These are phyloP conservation scores for Oopsacas minuta DNA, from an alignment of 37 sponge, comb jelly and placozoan species.

Conservation along the genomic window DNA sequence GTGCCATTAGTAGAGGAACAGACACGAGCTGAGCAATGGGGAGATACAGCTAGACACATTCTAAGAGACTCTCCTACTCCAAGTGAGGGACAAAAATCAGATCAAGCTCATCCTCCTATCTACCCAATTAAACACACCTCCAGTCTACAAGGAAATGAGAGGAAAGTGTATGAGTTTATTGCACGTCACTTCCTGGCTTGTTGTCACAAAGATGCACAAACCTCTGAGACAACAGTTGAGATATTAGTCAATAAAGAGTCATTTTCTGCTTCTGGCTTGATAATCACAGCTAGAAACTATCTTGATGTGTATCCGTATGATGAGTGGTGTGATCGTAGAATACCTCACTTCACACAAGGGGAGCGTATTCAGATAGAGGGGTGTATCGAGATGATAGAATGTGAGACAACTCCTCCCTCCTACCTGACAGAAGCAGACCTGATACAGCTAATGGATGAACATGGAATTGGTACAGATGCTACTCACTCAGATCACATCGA, in stretches of 20 bases:
- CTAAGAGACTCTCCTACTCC: conserved; percentile 58
- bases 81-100: conserved; percentile 78
- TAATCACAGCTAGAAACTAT: conserved; percentile 79
- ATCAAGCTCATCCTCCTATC: conserved; percentile 98
- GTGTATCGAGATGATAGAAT: conserved; percentile 61
- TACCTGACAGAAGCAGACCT: conserved; percentile 89
- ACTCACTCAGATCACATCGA: conserved; percentile 99
- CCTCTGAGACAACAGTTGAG: conserved; percentile 69
- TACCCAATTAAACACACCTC: conserved; percentile 77
- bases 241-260: conserved; percentile 71
- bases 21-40: conserved; percentile 74
- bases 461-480: conserved; percentile 99
- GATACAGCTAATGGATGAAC: conserved; percentile 93
- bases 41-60: conserved; percentile 50
- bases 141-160: conserved; percentile 69
- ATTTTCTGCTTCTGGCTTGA: conserved; percentile 69
- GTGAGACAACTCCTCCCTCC: conserved; percentile 78
- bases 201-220: conserved; percentile 80
- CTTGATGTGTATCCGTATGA: conserved; percentile 94
- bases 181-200: conserved; percentile 93
- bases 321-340: conserved; percentile 41
- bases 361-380: not conserved
- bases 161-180: conserved; percentile 74
- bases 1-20: conserved; percentile 47
- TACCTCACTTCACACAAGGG: not conserved